Evolutionary conservation across 64 coral and sea anemone species (phyloP).

Genomic region (Dendrophyllia cribrosa): DNA sequence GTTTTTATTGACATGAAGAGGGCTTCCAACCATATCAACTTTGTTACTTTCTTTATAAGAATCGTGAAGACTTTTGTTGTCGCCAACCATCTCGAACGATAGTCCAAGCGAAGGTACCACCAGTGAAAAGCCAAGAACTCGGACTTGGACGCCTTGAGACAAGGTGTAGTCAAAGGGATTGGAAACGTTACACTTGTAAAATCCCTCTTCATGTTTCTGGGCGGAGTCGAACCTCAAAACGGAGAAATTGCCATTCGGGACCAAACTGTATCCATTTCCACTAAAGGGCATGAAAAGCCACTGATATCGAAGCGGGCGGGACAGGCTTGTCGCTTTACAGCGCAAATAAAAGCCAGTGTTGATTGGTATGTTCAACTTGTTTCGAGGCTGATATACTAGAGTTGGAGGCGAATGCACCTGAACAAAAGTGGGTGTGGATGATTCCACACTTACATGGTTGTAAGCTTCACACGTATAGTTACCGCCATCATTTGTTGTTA

Average conservation of each 20-base stretch:
- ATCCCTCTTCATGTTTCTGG: slow-evolving; percentile 26
- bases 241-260: slow-evolving; percentile 34
- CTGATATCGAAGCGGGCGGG: slow-evolving; percentile 33
- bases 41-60: neutral
- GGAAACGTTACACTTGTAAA: slow-evolving; percentile 61
- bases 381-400: slow-evolving; percentile 37
- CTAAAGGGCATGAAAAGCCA: slow-evolving; percentile 27
- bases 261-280: neutral
- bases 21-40: neutral
- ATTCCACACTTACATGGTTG: slow-evolving; percentile 29
- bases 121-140: slow-evolving; percentile 46
- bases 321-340: neutral
- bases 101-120: slow-evolving; percentile 16
- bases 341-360: slow-evolving; percentile 21
- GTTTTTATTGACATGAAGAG: neutral
- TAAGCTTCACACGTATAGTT: slow-evolving; percentile 68
- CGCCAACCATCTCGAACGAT: neutral
- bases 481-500: slow-evolving; percentile 38
- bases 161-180: slow-evolving; percentile 48
- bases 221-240: neutral
- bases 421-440: slow-evolving; percentile 35
- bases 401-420: slow-evolving; percentile 38
- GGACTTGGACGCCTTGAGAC: slow-evolving; percentile 11
- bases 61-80: neutral
- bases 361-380: neutral